Evolutionary conservation across 2,113 vertebrate genomes (phyloP), one percentile per base, ranked within the genome.

Genomic region (Baryphthengus martii): DNA sequence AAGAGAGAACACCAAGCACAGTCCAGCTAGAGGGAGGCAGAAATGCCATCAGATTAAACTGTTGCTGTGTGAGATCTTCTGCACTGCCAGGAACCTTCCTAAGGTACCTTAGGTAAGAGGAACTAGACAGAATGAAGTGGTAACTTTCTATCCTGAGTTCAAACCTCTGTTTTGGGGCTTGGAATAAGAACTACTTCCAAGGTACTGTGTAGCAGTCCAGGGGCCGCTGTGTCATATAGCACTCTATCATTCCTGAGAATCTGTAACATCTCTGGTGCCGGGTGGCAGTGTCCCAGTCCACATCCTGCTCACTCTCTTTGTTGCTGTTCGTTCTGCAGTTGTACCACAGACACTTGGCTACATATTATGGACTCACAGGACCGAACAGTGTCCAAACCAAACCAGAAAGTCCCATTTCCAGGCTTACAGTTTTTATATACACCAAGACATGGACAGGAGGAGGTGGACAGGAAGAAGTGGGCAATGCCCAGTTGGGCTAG

Each of bases 1-100:
- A 94, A 90, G 73, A 88, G 39, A 94, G 76, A 90, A 87, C 70
- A 87, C 49, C 58, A 85, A 92, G 65, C 65, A 55, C 56, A 68
- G 73, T 61, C 83, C 93, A 84, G 8, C 35, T 81, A 86, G 50
- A 78, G 39, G 33, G 55, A 86, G 85, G 59, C 19, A 47, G 45
- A 79, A 78, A 82, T 66, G 23, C 31, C 42, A 3, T 81, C 66
- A 72, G 44, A 62, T 81, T 40, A 53, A 93, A 94, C 84, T 1
- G 2, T 40, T 65, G 35, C 35, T 86, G 55, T 44, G 59, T 33
- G 58, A 72, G 52, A 66, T 65, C 42, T 62, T 79, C 44, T 3
- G 5, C 29, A 42, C 25, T 84, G 39, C 49, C 65, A 31, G 71
- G 59, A 50, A 61, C 25, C 15, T 86, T 84, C 42, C 23, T 63